Percentiles rank a stretch among this genome's conserved stretches.
Conservation (phyloP, 2,888 invertebrate species). For the Zygothrica quintamaculata region DNA sequence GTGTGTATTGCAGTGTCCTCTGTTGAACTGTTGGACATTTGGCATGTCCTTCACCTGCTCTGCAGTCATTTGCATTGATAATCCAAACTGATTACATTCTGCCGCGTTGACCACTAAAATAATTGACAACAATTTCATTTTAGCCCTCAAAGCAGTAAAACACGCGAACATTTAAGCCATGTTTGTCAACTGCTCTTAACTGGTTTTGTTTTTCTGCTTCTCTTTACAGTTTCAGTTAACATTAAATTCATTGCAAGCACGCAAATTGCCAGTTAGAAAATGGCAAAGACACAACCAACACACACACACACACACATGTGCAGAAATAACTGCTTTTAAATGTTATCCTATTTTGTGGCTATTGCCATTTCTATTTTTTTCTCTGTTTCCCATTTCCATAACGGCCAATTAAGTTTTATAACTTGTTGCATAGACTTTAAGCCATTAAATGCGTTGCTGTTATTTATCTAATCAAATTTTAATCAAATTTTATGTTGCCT, state of each 20-base stretch:
- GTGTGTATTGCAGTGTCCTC: constrained; percentile 13
- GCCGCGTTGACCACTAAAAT: constrained; percentile 3
- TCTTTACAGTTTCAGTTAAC: too few relatives aligned
- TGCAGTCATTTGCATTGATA: constrained; percentile 10
- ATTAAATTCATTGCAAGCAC: constrained; percentile 66
- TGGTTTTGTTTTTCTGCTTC: too few relatives aligned
- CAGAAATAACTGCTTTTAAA: too few relatives aligned
- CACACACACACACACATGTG: background rate
- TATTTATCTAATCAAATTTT: constrained; percentile 70
- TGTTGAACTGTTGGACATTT: constrained; percentile 42
- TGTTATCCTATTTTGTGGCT: too few relatives aligned
- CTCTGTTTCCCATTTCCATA: background rate
- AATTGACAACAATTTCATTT: constrained; percentile 22
- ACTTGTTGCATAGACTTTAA: constrained; percentile 60
- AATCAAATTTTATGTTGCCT: background rate
- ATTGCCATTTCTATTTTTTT: background rate
- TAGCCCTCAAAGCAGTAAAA: constrained; percentile 13
- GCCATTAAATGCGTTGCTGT: constrained; percentile 53
- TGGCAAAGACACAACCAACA: constrained; percentile 28
- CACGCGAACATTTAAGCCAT: background rate
- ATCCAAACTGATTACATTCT: constrained; percentile 17
- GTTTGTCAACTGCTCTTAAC: constrained; percentile 11
- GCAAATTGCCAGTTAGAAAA: constrained; percentile 50
- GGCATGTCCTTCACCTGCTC: constrained; percentile 27
- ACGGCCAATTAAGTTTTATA: constrained; percentile 22